Conservation (phyloP, 2,797 vertebrate genomes). For the Morus bassanus region DNA sequence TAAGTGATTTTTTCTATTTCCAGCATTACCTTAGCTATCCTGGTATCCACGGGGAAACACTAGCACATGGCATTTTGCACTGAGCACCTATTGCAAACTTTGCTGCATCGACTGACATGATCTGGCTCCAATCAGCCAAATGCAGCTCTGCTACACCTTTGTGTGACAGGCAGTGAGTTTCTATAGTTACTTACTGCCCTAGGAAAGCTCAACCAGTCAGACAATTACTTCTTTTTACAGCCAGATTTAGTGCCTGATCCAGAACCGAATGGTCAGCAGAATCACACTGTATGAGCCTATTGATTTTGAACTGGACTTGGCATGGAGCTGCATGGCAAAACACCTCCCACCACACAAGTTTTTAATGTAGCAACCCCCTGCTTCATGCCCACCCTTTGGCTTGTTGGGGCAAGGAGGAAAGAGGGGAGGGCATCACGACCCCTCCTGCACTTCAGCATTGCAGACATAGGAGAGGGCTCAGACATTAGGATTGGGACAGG, state of each 20-base stretch:
- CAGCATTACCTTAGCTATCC: background rate
- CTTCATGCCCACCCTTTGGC: background rate
- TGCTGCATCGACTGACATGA: background rate
- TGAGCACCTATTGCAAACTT: background rate
- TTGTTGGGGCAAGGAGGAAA: background rate
- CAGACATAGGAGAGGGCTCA: background rate
- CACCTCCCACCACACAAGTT: background rate
- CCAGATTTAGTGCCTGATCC: background rate
- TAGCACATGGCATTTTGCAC: background rate
- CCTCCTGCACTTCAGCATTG: background rate
- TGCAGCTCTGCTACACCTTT: background rate
- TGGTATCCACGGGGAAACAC: background rate
- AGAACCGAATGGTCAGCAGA: background rate
- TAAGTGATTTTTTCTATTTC: background rate
- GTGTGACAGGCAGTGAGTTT: background rate
- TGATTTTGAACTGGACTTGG: background rate
- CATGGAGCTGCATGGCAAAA: background rate
- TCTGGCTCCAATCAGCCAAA: background rate
- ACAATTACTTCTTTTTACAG: slow-evolving; percentile 2
- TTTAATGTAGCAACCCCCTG: background rate
- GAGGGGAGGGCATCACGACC: background rate
- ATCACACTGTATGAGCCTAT: background rate
- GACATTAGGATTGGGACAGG: background rate
- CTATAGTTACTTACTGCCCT: background rate
- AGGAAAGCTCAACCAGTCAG: background rate